Conservation (phyloP, 2,797 vertebrate species). For the Anas capensis region DNA sequence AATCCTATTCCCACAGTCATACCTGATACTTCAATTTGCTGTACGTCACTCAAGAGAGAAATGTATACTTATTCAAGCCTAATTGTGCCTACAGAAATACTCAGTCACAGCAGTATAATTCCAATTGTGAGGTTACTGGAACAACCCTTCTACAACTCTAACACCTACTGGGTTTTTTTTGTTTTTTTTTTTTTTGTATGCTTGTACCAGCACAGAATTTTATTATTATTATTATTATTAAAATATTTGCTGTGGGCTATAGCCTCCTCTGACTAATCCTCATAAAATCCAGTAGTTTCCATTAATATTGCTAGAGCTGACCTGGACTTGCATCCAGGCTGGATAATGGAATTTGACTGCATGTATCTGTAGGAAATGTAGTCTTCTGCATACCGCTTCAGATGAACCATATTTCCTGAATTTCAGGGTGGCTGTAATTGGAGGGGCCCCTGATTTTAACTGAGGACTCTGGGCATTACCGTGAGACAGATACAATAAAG, state of each 20-base stretch:
- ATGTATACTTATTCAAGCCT: background rate
- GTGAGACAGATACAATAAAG: constrained; percentile 29
- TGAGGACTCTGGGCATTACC: background rate
- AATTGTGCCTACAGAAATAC: background rate
- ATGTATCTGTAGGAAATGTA: background rate
- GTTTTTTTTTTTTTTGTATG: background rate
- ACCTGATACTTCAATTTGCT: background rate
- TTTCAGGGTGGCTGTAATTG: background rate
- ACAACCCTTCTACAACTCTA: background rate
- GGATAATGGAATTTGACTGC: background rate
- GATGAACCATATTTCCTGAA: background rate
- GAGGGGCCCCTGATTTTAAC: constrained; percentile 10
- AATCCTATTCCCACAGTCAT: background rate
- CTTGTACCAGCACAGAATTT: background rate
- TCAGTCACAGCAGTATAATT: background rate
- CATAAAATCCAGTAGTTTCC: background rate
- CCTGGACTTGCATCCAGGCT: background rate
- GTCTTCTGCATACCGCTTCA: background rate
- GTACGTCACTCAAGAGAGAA: background rate
- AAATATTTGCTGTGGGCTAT: background rate
- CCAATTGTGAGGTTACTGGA: background rate
- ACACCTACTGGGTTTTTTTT: background rate
- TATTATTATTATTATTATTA: too few species aligned
- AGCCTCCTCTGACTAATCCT: background rate
- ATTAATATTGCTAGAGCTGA: background rate